A percentile compares a stretch with the other conserved stretches of the same genome.
phyloP scores from a whole-genome alignment of 2,797 vertebrate genomes.

The Macroramphosus scolopax region DNA sequence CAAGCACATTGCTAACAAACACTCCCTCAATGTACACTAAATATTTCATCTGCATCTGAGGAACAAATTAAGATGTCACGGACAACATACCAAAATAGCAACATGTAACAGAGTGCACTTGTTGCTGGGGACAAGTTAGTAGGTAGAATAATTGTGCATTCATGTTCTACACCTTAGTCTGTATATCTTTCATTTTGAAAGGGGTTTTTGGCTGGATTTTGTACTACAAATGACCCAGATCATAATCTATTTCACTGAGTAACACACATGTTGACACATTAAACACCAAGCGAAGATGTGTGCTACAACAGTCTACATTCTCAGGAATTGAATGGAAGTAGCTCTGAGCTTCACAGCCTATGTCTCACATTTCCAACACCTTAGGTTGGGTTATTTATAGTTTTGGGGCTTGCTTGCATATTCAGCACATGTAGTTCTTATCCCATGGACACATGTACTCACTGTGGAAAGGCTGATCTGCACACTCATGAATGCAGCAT shows the following conservation, averaged over 20 bases:
- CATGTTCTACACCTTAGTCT: neutral
- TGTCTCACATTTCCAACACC: constrained; percentile 18
- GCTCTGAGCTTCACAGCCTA: neutral
- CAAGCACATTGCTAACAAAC: neutral
- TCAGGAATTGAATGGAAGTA: constrained; percentile 1
- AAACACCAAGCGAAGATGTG: too few relatives aligned
- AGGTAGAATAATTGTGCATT: neutral
- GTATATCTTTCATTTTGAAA: neutral
- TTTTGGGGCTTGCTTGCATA: constrained; percentile 15
- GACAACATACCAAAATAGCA: too few relatives aligned
- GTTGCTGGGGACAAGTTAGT: neutral
- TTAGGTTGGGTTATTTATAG: constrained; percentile 24
- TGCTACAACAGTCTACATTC: constrained; percentile 5
- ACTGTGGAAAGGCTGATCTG: constrained; percentile 30
- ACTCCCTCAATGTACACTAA: neutral
- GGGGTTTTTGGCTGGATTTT: too few relatives aligned
- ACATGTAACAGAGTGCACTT: neutral
- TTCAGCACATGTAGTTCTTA: constrained; percentile 17
- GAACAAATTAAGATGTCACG: neutral
- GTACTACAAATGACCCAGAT: too few relatives aligned
- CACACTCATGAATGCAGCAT: constrained; percentile 20
- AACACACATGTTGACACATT: constrained; percentile 1
- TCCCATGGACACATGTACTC: constrained; percentile 37
- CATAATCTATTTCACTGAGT: too few relatives aligned
- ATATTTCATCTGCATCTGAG: neutral